A percentile compares a stretch with the other conserved stretches of the same genome.
Evolutionary conservation across 2,113 vertebrate species (phyloP).

Genomic region (Phaethornis superciliosus): DNA sequence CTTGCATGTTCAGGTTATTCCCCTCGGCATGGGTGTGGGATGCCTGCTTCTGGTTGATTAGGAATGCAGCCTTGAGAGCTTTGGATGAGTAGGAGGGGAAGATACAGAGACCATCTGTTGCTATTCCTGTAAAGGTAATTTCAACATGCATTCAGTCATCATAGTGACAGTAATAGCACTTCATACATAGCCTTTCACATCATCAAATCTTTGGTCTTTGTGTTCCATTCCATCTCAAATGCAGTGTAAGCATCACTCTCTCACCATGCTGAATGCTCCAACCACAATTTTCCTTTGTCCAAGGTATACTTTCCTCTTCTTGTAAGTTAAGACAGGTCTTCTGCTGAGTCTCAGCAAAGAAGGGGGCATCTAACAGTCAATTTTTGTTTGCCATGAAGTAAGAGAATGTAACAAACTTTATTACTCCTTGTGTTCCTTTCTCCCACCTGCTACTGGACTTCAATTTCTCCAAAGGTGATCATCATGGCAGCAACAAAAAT

Average conservation of each 20-base stretch:
- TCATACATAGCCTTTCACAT: conserved; percentile 50
- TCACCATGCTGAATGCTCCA: not conserved
- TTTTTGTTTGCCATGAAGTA: not conserved
- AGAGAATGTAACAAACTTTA: not conserved
- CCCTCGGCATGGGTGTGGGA: not conserved
- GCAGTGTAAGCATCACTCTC: not conserved
- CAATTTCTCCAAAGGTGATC: not conserved
- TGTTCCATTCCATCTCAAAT: not conserved
- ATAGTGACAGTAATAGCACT: conserved; percentile 35
- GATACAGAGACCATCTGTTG: conserved; percentile 39
- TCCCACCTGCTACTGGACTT: not conserved
- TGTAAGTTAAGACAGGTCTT: not conserved
- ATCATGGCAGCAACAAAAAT: not conserved
- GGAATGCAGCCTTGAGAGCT: conserved; percentile 39
- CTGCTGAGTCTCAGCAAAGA: not conserved
- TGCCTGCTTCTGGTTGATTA: conserved; percentile 24
- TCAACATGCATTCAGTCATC: conserved; percentile 61
- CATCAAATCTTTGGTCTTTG: conserved; percentile 14
- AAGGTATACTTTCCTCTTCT: not conserved
- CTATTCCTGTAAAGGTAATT: conserved; percentile 41
- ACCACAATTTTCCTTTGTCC: not conserved
- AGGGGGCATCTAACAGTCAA: not conserved
- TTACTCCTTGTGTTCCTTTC: not conserved
- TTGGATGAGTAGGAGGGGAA: conserved; percentile 45
- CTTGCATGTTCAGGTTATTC: conserved; percentile 1